phyloP scores from a whole-genome alignment of 1,140 invertebrate species.

The Drosophila dunni region DNA sequence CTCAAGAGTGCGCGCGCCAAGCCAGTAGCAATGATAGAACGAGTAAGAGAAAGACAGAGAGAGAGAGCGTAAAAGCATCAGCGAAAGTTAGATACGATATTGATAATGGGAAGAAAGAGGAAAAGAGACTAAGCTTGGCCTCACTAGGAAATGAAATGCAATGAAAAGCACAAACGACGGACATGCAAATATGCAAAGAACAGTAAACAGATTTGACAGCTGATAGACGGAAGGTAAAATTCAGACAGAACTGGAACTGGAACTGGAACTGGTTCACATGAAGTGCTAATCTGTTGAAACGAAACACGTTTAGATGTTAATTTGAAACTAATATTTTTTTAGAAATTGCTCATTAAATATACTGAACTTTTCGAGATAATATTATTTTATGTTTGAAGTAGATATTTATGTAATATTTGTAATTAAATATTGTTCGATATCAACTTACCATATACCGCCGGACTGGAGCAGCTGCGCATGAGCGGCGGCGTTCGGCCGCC shows the following conservation, averaged over 20 bases:
- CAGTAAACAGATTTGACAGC: slow-evolving; percentile 44
- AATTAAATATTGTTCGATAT: background rate
- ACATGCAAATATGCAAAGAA: slow-evolving; percentile 68
- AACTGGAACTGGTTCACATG: slow-evolving; percentile 19
- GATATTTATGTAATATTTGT: background rate
- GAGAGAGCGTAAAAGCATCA: background rate
- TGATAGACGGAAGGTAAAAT: slow-evolving; percentile 34
- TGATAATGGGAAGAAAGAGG: background rate
- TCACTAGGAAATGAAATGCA: slow-evolving; percentile 75
- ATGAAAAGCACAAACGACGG: slow-evolving; percentile 71
- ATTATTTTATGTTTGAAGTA: no score
- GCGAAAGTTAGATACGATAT: slow-evolving; percentile 28
- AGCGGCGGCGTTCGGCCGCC: slow-evolving; percentile 73
- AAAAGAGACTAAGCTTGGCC: slow-evolving; percentile 14
- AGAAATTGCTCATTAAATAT: no score
- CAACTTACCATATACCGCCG: slow-evolving; percentile 82
- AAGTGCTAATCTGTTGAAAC: slow-evolving; percentile 8
- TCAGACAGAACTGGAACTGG: slow-evolving; percentile 8
- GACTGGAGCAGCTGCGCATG: slow-evolving; percentile 84
- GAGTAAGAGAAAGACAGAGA: slow-evolving; percentile 26
- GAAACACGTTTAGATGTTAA: background rate
- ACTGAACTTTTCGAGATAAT: no score
- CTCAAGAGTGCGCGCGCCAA: slow-evolving; percentile 30
- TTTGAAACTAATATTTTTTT: no score
- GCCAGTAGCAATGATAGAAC: slow-evolving; percentile 4